Evolutionary conservation across 2,797 vertebrate genomes (phyloP).

Genomic region (Platyrinchus mystaceus): DNA sequence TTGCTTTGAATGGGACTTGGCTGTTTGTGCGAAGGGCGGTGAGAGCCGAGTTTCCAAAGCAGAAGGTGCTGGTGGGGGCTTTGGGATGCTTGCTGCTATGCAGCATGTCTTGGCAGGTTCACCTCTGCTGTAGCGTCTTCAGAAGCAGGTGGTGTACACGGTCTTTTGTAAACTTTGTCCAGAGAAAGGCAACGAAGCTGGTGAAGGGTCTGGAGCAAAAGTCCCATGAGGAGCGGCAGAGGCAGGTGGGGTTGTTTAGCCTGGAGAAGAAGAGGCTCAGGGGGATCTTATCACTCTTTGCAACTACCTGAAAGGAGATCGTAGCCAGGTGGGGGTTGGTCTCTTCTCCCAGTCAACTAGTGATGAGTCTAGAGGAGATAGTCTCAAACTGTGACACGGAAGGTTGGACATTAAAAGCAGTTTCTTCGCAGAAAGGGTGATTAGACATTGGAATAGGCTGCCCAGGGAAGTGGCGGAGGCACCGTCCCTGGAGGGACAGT

Average conservation of each 20-base stretch:
- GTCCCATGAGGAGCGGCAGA: neutral
- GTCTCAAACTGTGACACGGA: neutral
- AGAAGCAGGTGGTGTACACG: neutral
- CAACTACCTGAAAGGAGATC: neutral
- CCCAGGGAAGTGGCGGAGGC: neutral
- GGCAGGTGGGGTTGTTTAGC: neutral
- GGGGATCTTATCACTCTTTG: fast-evolving
- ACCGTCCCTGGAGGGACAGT: neutral
- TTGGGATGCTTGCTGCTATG: fast-evolving
- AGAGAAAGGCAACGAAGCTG: neutral
- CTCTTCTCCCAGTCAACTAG: fast-evolving
- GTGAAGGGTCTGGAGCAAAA: neutral
- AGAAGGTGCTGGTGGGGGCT: too few relatives aligned
- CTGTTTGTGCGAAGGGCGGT: neutral
- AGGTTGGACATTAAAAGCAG: neutral
- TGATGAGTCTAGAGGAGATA: neutral
- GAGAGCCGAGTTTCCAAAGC: fast-evolving
- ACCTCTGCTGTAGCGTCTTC: fast-evolving
- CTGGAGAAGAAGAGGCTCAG: neutral
- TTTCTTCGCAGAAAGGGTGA: neutral
- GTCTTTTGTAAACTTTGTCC: neutral
- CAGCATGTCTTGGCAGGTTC: neutral
- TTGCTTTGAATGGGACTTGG: neutral
- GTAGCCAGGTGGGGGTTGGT: neutral
- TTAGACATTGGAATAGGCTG: neutral